Evolutionary conservation across 2,888 invertebrate genomes (phyloP).

Genomic region (Kuschelorhynchus macadamiae): DNA sequence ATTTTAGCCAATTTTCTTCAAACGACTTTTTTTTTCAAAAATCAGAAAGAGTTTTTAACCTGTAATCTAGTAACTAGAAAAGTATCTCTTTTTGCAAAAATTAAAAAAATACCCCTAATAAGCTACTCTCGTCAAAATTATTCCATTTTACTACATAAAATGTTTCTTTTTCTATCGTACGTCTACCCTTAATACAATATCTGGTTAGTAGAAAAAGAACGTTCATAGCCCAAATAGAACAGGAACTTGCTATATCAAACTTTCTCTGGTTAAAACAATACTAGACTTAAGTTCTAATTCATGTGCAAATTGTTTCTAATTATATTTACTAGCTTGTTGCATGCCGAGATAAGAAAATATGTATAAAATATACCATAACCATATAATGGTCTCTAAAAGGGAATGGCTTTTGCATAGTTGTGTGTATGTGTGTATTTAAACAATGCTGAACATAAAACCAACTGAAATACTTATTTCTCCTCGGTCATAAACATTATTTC

Average conservation of each 20-base stretch:
- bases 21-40: too few relatives aligned
- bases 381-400: slow-evolving; percentile 27
- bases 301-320: slow-evolving; percentile 45
- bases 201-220: too few relatives aligned
- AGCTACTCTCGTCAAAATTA: too few relatives aligned
- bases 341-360: slow-evolving; percentile 38
- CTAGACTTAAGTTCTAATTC: slow-evolving; percentile 37
- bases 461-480: not conserved
- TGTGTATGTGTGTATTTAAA: slow-evolving; percentile 15
- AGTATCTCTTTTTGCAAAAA: too few relatives aligned
- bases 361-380: slow-evolving; percentile 33
- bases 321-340: slow-evolving; percentile 41
- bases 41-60: too few relatives aligned
- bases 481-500: not conserved
- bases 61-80: too few relatives aligned
- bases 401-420: slow-evolving; percentile 29
- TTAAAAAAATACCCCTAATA: too few relatives aligned
- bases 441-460: slow-evolving; percentile 2
- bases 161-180: too few relatives aligned
- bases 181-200: too few relatives aligned
- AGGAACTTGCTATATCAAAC: slow-evolving; percentile 12
- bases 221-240: slow-evolving; percentile 16
- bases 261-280: slow-evolving; percentile 33
- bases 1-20: too few relatives aligned
- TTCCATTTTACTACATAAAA: too few relatives aligned